Conservation (phyloP, 2,888 invertebrate genomes). For the Polyploca ridens region DNA sequence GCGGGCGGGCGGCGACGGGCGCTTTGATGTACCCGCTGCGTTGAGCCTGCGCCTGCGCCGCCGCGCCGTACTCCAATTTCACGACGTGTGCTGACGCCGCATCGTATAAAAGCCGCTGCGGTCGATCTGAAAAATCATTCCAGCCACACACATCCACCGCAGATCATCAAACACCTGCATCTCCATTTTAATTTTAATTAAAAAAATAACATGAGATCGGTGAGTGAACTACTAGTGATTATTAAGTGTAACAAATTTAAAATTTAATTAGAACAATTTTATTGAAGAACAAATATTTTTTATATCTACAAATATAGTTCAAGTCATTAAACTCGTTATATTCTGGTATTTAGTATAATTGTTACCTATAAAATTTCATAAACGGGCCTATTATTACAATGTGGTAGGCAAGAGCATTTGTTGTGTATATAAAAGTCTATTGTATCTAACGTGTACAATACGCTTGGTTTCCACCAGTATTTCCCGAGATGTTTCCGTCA, state of each 20-base stretch:
- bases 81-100: constrained; percentile 61
- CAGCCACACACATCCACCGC: constrained; percentile 71
- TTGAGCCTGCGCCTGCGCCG: constrained; percentile 32
- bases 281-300: neutral
- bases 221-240: constrained; percentile 54
- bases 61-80: constrained; percentile 73
- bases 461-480: neutral
- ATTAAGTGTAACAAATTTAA: constrained; percentile 11
- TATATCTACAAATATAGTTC: neutral
- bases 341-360: neutral
- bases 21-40: constrained; percentile 41
- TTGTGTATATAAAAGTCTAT: neutral
- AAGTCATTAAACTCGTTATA: neutral
- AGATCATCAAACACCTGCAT: constrained; percentile 58
- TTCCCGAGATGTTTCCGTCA: neutral
- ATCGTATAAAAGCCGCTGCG: constrained; percentile 73
- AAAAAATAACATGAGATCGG: constrained; percentile 73
- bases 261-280: constrained; percentile 7
- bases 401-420: neutral
- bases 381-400: neutral
- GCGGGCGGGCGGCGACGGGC: constrained; percentile 50
- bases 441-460: neutral
- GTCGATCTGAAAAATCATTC: constrained; percentile 81
- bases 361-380: neutral
- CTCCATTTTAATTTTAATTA: constrained; percentile 36